Percentiles rank a stretch among this genome's conserved stretches.
phyloP scores from a whole-genome alignment of 1,140 invertebrate species.

The Papilio polyxenes region DNA sequence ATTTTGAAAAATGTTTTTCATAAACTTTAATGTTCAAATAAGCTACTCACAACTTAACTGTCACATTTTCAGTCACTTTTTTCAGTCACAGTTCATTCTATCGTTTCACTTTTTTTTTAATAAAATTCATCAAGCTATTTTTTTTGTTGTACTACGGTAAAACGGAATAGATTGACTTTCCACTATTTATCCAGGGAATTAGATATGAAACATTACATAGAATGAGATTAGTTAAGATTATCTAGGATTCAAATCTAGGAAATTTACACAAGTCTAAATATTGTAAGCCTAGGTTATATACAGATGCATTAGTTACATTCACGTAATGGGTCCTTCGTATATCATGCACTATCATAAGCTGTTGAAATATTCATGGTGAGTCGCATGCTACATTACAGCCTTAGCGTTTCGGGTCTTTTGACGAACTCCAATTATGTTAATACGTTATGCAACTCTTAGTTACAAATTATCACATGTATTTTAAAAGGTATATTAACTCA shows the following conservation, averaged over 20 bases:
- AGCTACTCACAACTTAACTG: too few species aligned
- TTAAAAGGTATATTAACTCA: neutral
- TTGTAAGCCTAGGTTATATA: neutral
- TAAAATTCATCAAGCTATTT: too few species aligned
- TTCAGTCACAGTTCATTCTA: too few species aligned
- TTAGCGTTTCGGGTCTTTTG: constrained; percentile 12
- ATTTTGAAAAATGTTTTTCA: neutral
- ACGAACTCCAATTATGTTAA: constrained; percentile 9
- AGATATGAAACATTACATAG: too few species aligned
- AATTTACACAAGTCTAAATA: neutral
- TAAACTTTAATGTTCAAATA: neutral
- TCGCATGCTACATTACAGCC: neutral
- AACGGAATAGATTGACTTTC: too few species aligned
- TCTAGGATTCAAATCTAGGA: neutral
- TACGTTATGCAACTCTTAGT: neutral
- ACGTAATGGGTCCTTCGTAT: constrained; percentile 13
- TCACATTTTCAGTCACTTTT: too few species aligned
- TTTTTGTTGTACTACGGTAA: too few species aligned
- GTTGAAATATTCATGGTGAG: constrained; percentile 8
- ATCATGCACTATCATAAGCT: constrained; percentile 14
- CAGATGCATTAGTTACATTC: neutral
- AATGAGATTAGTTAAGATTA: too few species aligned
- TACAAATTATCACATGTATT: neutral
- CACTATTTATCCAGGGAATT: neutral
- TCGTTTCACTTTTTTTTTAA: too few species aligned